These are phyloP conservation scores for Leucophenga varia DNA, from an alignment of 1,140 invertebrate species.

Conservation along the genomic window DNA sequence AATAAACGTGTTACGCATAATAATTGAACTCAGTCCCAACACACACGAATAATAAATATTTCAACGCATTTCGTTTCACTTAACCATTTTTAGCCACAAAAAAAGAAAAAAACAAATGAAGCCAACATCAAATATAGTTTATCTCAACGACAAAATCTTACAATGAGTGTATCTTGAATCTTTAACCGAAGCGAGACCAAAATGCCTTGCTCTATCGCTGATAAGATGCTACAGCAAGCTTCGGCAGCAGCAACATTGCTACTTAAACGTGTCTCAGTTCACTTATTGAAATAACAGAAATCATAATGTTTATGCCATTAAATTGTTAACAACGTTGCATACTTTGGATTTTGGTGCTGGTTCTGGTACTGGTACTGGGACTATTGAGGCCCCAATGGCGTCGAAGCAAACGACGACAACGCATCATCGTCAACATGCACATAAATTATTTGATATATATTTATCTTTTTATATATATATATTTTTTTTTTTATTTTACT, in stretches of 20 bases:
- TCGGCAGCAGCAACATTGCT: slow-evolving; percentile 10
- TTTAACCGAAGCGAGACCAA: slow-evolving; percentile 3
- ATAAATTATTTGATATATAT: slow-evolving; percentile 54
- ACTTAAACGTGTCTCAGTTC: slow-evolving; percentile 17
- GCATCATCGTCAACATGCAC: slow-evolving; percentile 38
- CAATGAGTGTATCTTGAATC: slow-evolving; percentile 6
- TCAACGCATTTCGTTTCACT: slow-evolving; percentile 20
- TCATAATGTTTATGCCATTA: slow-evolving; percentile 54
- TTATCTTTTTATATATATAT: slow-evolving; percentile 29
- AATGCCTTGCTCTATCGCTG: slow-evolving; percentile 15
- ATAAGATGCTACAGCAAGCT: slow-evolving; percentile 20
- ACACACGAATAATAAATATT: slow-evolving; percentile 38
- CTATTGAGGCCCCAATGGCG: not conserved
- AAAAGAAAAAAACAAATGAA: too few species aligned
- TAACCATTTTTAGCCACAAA: not conserved
- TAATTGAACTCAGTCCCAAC: slow-evolving; percentile 36
- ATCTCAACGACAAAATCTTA: slow-evolving; percentile 40
- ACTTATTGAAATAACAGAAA: slow-evolving; percentile 50
- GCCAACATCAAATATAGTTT: slow-evolving; percentile 36
- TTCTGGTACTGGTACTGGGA: not conserved
- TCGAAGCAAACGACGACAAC: not conserved
- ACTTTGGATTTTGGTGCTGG: slow-evolving; percentile 41
- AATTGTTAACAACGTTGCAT: slow-evolving; percentile 53
- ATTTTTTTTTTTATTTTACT: too few species aligned
- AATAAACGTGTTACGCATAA: slow-evolving; percentile 51